Base-by-base conservation (phyloP, 2,888 invertebrate genomes). In the Caenorhabditis uteleia region DNA sequence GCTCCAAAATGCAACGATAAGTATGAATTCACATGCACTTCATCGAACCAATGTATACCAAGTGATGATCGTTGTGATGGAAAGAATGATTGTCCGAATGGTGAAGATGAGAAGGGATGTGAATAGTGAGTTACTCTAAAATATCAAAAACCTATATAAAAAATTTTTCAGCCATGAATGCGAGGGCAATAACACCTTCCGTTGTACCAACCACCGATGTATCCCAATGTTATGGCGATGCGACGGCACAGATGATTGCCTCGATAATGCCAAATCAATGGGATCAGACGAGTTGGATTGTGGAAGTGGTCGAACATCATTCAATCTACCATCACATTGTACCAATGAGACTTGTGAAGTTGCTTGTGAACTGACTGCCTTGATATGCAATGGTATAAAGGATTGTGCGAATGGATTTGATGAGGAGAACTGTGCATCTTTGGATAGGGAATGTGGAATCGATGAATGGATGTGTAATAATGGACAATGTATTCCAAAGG, bases 221-320 rank as follows among this genome's bases (percentile, higher is more conserved):
- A 72, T 74, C 83, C 90, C 91, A 21, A 86, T 87, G 31, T 89
- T 90, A 60, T 91, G 91, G 91, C 88, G 89, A 47, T 91, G 91
- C 84, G 91, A 91, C 85, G 88, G 87, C 18, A 54, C 56, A 25
- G 87, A 88, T 59, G 91, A 91, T 84, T 91, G 91, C 84, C 87
- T 87, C 21, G 90, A 91, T 84, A 88, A 88, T 54, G 88, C 88
- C 1, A 89, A 90, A 82, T 50, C 55, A 3, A 29, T 65, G 2
- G 62, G 68, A 18, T 77, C 78, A 29, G 83, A 83, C 57, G 84
- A 83, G 59, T 70, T 53, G n/a, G 50, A 68, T 42, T 68, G 74
- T 39, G 59, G 18, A 46, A 59, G n/a, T 26, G 50, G 50, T 8
- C 46, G 48, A 29, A 54, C 64, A 8, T 31, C 40, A 21, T 27